Conservation (phyloP, 2,797 vertebrate species). For the Margarornis squamiger region DNA sequence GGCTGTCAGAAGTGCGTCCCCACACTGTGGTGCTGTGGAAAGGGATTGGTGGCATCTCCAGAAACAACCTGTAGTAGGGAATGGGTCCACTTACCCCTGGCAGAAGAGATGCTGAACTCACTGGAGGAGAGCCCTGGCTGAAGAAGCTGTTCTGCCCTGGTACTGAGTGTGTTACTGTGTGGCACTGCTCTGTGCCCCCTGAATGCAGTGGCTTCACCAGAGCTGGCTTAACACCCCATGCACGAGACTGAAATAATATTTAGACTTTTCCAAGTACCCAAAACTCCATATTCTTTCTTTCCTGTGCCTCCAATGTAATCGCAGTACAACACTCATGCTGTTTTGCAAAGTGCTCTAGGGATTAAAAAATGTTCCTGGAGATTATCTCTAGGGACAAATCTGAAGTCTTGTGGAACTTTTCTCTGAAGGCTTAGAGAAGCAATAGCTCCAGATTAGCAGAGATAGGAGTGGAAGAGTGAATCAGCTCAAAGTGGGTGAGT, state of each 20-base stretch:
- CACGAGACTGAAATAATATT: not conserved
- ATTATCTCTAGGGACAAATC: not conserved
- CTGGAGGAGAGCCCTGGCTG: not conserved
- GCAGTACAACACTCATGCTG: not conserved
- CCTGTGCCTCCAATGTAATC: not conserved
- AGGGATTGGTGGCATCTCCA: not conserved
- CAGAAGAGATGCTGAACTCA: not conserved
- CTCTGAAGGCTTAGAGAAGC: slow-evolving; percentile 4
- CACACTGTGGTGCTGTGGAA: accelerated
- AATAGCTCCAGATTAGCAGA: not conserved
- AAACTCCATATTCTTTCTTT: not conserved
- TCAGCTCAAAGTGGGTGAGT: slow-evolving; percentile 2
- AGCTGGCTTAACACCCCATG: not conserved
- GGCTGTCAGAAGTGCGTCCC: not conserved
- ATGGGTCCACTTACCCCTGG: accelerated
- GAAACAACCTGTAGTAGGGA: accelerated
- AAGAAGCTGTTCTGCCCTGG: not conserved
- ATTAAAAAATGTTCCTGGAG: not conserved
- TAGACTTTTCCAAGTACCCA: not conserved
- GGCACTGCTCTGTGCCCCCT: not conserved
- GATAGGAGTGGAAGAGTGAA: slow-evolving; percentile 13
- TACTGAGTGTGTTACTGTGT: accelerated
- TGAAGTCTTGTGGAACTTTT: not conserved
- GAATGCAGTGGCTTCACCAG: not conserved
- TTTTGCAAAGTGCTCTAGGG: slow-evolving; percentile 25